phyloP scores from a whole-genome alignment of 2,888 invertebrate genomes.

The Drosophila prostipennis region DNA sequence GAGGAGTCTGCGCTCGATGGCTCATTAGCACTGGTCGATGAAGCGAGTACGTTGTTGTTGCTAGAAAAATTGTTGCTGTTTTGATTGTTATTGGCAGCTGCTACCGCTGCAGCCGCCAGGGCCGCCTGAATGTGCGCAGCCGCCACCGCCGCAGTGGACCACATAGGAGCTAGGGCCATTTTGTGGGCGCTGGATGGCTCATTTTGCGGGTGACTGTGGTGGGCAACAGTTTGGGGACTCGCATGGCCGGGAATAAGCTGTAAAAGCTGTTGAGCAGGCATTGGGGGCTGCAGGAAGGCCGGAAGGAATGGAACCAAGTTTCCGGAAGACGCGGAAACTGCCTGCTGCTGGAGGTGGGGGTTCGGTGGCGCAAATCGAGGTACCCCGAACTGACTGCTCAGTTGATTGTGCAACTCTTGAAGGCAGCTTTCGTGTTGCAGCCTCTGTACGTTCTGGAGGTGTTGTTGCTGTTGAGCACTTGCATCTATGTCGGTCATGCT shows the following conservation, averaged over 20 bases:
- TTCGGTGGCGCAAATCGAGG: slow-evolving; percentile 48
- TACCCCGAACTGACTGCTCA: slow-evolving; percentile 77
- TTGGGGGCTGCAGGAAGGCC: slow-evolving; percentile 80
- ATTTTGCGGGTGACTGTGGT: slow-evolving; percentile 34
- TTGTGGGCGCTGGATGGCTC: slow-evolving; percentile 35
- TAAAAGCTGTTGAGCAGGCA: slow-evolving; percentile 84
- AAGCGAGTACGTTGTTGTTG: slow-evolving; percentile 26
- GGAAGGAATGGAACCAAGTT: slow-evolving; percentile 81
- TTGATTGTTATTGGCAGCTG: slow-evolving; percentile 51
- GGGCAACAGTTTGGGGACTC: slow-evolving; percentile 25
- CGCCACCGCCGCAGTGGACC: slow-evolving; percentile 88
- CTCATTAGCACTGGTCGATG: slow-evolving; percentile 4
- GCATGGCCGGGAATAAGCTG: slow-evolving; percentile 50
- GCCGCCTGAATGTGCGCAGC: slow-evolving; percentile 87
- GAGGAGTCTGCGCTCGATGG: slow-evolving; percentile 16
- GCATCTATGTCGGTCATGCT: slow-evolving; percentile 78
- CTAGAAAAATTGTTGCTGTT: slow-evolving; percentile 47
- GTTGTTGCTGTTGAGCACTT: slow-evolving; percentile 70
- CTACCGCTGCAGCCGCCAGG: slow-evolving; percentile 81
- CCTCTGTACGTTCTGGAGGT: slow-evolving; percentile 70
- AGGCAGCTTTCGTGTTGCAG: slow-evolving; percentile 79
- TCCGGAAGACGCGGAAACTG: slow-evolving; percentile 31
- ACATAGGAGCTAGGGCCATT: slow-evolving; percentile 77
- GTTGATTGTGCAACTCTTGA: slow-evolving; percentile 81
- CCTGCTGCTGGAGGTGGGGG: slow-evolving; percentile 55